A percentile compares a stretch with the other conserved stretches of the same genome.
phyloP scores from a whole-genome alignment of 2,888 invertebrate genomes.

The Diarsia brunnea region DNA sequence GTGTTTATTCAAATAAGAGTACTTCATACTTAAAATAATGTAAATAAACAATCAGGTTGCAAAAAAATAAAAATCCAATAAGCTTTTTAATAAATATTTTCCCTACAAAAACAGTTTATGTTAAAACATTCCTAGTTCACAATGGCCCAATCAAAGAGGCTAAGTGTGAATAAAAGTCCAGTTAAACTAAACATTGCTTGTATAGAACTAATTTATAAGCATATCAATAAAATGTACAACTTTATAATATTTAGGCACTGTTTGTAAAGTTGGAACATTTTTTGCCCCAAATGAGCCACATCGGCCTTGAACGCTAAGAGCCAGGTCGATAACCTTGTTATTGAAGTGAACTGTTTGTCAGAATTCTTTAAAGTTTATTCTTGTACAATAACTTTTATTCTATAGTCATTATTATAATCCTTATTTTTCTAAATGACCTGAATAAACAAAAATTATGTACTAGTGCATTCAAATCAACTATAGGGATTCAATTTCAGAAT shows the following conservation, averaged over 20 bases:
- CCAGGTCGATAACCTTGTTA: slow-evolving; percentile 57
- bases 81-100: not conserved
- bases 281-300: slow-evolving; percentile 51
- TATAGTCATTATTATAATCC: not conserved
- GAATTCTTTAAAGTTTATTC: slow-evolving; percentile 26
- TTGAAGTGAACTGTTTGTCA: slow-evolving; percentile 38
- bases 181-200: no score
- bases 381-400: slow-evolving; percentile 1
- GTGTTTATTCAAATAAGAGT: not conserved
- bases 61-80: not conserved
- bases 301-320: slow-evolving; percentile 60
- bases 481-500: not conserved
- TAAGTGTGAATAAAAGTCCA: no score
- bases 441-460: not conserved
- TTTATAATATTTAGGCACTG: slow-evolving; percentile 11
- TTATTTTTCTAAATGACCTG: slow-evolving; percentile 11
- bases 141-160: no score
- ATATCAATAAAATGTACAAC: slow-evolving; percentile 25
- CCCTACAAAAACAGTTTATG: not conserved
- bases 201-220: not conserved
- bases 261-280: slow-evolving; percentile 44
- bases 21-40: not conserved
- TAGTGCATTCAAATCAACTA: not conserved
- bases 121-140: no score
- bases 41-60: not conserved